Conservation (phyloP, 2,888 invertebrate genomes). For the Pelosia muscerda region DNA sequence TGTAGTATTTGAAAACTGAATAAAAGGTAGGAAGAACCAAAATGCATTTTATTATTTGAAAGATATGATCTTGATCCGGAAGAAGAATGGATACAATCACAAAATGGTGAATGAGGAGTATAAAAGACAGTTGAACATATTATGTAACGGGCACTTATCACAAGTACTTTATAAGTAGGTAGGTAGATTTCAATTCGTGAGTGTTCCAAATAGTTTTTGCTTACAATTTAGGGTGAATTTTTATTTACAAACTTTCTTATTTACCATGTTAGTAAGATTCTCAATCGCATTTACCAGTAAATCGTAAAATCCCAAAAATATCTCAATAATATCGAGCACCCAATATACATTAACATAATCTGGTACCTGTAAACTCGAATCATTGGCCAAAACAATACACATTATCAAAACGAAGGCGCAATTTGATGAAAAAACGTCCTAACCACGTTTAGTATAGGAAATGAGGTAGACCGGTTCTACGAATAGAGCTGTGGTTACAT, state of each 20-base stretch:
- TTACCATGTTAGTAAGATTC: background rate
- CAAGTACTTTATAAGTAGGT: too few relatives aligned
- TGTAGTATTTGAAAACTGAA: constrained; percentile 49
- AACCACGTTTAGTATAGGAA: constrained; percentile 64
- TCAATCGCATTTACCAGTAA: background rate
- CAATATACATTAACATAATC: constrained; percentile 32
- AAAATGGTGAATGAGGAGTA: constrained; percentile 63
- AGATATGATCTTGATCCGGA: constrained; percentile 42
- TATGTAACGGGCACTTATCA: constrained; percentile 28
- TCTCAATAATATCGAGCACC: constrained; percentile 12
- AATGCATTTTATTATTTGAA: background rate
- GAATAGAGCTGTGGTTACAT: constrained; percentile 66
- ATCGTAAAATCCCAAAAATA: background rate
- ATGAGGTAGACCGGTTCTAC: constrained; percentile 65
- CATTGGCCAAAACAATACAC: constrained; percentile 31
- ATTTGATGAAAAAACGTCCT: constrained; percentile 45
- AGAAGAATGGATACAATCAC: constrained; percentile 57
- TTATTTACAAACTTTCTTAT: too few relatives aligned
- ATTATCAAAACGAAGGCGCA: constrained; percentile 37
- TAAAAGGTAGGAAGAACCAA: constrained; percentile 21
- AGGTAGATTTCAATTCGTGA: background rate
- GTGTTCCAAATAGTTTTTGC: constrained; percentile 16
- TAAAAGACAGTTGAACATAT: constrained; percentile 44
- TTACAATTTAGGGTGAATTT: background rate
- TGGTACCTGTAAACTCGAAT: constrained; percentile 26